These are phyloP conservation scores for Tetheella fluctuosa DNA, from an alignment of 2,888 invertebrate genomes.

Conservation along the genomic window DNA sequence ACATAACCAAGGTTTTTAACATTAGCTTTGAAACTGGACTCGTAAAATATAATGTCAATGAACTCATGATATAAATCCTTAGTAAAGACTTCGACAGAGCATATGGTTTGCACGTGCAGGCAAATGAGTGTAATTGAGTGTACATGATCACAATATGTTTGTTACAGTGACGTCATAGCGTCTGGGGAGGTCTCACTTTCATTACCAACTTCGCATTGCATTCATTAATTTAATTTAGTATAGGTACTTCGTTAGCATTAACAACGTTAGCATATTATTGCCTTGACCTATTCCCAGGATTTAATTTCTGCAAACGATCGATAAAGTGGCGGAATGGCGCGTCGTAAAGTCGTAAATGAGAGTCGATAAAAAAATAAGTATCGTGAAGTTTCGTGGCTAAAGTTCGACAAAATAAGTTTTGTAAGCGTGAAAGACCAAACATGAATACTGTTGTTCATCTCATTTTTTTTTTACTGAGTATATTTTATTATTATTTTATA, in stretches of 20 bases:
- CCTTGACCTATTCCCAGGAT: constrained; percentile 1
- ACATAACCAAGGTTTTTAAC: not conserved
- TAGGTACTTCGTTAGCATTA: not conserved
- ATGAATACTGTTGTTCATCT: no score
- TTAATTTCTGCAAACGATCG: not conserved
- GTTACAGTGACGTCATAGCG: constrained; percentile 34
- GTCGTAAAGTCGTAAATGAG: not conserved
- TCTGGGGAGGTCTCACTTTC: constrained; percentile 22
- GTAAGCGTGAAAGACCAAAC: no score
- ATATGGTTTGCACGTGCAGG: constrained; percentile 33
- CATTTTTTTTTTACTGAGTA: no score
- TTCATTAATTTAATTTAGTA: not conserved
- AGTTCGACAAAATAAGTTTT: no score
- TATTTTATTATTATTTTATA: no score
- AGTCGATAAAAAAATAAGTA: not conserved
- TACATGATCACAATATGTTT: constrained; percentile 12
- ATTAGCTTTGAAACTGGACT: not conserved
- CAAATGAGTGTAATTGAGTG: constrained; percentile 15
- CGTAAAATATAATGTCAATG: constrained; percentile 9
- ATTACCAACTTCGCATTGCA: not conserved
- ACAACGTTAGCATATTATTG: not conserved
- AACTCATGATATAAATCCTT: constrained; percentile 17
- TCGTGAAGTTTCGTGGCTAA: not conserved
- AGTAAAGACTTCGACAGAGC: constrained; percentile 15
- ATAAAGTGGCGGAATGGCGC: not conserved